Conservation (phyloP, 2,113 vertebrate genomes). For the Gadus macrocephalus region DNA sequence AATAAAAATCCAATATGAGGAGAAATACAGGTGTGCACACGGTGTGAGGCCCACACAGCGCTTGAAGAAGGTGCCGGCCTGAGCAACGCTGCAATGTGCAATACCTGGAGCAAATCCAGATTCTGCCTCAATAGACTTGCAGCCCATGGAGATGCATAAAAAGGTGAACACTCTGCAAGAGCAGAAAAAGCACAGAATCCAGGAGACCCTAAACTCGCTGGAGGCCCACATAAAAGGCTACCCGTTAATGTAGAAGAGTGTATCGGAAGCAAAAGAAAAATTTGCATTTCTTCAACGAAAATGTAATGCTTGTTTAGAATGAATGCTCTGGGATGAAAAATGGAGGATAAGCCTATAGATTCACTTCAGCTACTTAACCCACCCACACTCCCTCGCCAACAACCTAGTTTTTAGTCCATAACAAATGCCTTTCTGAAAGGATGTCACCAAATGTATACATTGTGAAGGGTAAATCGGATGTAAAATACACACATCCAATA, state of each 20-base stretch:
- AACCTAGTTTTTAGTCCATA: conserved; percentile 22
- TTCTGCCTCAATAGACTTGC: conserved; percentile 51
- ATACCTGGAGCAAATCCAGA: conserved; percentile 51
- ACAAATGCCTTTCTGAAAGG: conserved; percentile 19
- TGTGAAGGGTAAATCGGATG: conserved; percentile 1
- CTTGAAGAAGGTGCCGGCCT: conserved; percentile 6
- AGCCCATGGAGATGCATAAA: conserved; percentile 58
- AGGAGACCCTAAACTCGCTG: conserved; percentile 26
- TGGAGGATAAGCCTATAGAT: conserved; percentile 19
- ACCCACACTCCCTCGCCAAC: conserved; percentile 16
- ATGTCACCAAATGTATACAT: conserved; percentile 3
- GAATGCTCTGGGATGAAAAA: conserved; percentile 23
- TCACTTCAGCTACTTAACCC: conserved; percentile 33
- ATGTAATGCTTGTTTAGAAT: conserved; percentile 28
- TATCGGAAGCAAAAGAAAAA: conserved; percentile 65
- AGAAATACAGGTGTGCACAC: no score
- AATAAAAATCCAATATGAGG: background rate
- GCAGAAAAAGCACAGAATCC: conserved; percentile 45
- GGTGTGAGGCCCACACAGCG: no score
- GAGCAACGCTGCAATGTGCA: conserved; percentile 28
- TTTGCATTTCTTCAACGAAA: conserved; percentile 39
- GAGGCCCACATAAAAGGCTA: conserved; percentile 55
- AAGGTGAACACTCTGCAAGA: conserved; percentile 53
- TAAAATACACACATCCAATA: conserved; percentile 13
- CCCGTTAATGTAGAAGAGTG: conserved; percentile 48